Base-by-base conservation (phyloP, 2,888 invertebrate species). In the Orthosia cruda region DNA sequence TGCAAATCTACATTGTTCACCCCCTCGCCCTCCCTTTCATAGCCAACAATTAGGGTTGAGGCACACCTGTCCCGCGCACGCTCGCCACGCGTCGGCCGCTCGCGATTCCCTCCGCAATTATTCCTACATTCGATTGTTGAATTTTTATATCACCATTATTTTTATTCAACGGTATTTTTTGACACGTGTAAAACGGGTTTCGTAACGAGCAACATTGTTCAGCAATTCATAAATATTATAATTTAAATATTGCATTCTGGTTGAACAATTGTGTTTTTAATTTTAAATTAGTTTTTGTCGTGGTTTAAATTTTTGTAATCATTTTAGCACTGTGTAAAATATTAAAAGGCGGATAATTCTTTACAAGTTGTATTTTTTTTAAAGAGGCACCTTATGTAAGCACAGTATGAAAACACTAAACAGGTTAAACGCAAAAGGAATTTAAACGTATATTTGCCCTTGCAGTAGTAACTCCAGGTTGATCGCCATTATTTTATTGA, bases 1-100 rank as follows among this genome's bases (percentile, higher is more conserved):
- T 80, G 77, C 80, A 72, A 88, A 89, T 88, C 82, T 66, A 72
- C 80, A 75, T 75, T 79, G 65, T 81, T 74, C 69, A 74, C 84
- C 82, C 84, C 83, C 86, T 77, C 76, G 86, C 90, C 91, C 90
- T 89, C 87, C 84, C 78, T 81, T 84, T 86, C 79, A 73, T 66
- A 70, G 62, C 61, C 32, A 73, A 75, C 76, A 76, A 83, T 82
- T 84, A 89, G 88, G 90, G 91, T 86, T 82, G 82, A 50, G 55
- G 81, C 87, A 87, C 91, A 91, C 91, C 91, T 91, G 91, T 87
- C 90, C 26, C 81, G 87, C 90, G 79, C 87, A 88, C 87, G 90
- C 85, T 86, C 55, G 91, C 86, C 91, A 92, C 91, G 91, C 91
- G 91, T 74, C 91, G 65, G 45, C 72, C 73, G 69, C 83, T 89